A percentile compares a stretch with the other conserved stretches of the same genome.
phyloP scores from a whole-genome alignment of 2,888 invertebrate genomes.

The Pterostichus madidus region DNA sequence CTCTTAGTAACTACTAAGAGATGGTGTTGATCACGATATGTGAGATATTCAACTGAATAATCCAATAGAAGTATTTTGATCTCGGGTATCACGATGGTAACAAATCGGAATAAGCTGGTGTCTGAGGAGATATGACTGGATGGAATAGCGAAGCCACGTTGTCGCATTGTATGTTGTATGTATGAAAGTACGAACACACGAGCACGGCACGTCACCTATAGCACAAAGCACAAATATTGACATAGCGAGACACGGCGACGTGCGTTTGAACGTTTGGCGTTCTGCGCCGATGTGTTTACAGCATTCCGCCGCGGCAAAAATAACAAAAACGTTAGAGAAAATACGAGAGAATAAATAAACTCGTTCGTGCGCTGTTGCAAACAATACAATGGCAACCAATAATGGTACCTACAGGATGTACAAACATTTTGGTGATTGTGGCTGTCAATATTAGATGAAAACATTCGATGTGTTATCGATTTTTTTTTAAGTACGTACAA shows the following conservation, averaged over 20 bases:
- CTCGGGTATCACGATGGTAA: too few relatives aligned
- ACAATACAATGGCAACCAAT: background rate
- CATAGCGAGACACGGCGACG: conserved; percentile 42
- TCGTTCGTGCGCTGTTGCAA: background rate
- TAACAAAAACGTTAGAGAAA: conserved; percentile 25
- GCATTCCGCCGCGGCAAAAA: conserved; percentile 38
- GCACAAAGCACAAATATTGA: conserved; percentile 40
- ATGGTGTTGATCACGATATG: too few relatives aligned
- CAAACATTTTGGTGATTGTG: background rate
- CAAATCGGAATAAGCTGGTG: too few relatives aligned
- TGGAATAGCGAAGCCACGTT: too few relatives aligned
- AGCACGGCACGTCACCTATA: background rate
- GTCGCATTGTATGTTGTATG: too few relatives aligned
- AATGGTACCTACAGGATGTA: background rate
- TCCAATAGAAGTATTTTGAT: too few relatives aligned
- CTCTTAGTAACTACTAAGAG: too few relatives aligned
- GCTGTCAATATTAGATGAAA: background rate
- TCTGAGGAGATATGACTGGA: too few relatives aligned
- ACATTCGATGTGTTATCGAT: too few relatives aligned
- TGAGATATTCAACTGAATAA: too few relatives aligned
- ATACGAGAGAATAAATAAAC: conserved; percentile 8
- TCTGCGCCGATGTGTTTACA: conserved; percentile 45
- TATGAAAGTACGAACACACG: too few relatives aligned
- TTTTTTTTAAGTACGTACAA: too few relatives aligned
- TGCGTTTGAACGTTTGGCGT: conserved; percentile 47